Conservation (phyloP, 1,140 invertebrate genomes). For the Lutraria rhynchaena region DNA sequence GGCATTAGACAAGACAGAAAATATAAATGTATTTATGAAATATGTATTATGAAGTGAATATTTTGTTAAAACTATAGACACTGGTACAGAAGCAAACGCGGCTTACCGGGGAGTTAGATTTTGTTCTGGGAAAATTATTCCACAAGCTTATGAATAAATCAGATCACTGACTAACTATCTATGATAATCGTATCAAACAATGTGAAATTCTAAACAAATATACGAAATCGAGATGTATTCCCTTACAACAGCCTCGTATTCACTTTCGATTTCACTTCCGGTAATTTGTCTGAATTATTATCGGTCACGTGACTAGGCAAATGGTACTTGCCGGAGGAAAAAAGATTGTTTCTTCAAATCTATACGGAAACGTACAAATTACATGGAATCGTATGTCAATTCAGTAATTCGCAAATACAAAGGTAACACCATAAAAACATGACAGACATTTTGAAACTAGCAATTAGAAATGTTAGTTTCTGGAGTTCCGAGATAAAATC, state of each 20-base stretch:
- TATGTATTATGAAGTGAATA: too few species aligned
- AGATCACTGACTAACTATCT: background rate
- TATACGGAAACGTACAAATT: constrained; percentile 13
- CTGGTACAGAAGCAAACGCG: too few species aligned
- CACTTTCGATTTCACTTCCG: constrained; percentile 29
- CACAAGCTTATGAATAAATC: constrained; percentile 18
- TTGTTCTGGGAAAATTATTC: background rate
- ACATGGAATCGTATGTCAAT: constrained; percentile 18
- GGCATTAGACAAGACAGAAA: too few species aligned
- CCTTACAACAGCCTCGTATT: constrained; percentile 26
- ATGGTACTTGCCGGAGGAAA: background rate
- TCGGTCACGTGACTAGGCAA: constrained; percentile 21
- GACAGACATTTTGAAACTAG: background rate
- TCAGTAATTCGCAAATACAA: background rate
- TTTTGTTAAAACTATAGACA: too few species aligned
- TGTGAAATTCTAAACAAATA: constrained; percentile 20
- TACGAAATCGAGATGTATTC: constrained; percentile 49
- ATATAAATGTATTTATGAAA: too few species aligned
- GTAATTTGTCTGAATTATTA: constrained; percentile 32
- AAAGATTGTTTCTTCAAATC: background rate
- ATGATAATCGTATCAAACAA: constrained; percentile 41
- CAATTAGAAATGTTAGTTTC: background rate
- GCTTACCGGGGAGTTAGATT: too few species aligned
- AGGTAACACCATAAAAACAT: background rate
- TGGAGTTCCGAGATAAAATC: too few species aligned